Conservation (phyloP, 92 coral and sea anemone species). For the Siderastrea radians region DNA sequence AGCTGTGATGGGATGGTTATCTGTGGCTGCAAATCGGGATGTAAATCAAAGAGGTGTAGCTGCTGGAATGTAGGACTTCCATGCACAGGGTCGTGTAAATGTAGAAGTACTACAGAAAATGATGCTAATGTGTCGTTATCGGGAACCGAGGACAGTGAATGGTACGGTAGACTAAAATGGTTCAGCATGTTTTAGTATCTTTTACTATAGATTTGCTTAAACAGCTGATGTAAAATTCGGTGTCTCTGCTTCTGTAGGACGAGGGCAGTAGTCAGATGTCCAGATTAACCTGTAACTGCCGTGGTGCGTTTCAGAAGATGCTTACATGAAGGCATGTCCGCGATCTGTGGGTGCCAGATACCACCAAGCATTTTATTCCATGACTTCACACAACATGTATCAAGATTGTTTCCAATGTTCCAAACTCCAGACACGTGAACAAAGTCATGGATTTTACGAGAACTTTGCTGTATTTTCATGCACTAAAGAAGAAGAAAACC, state of each 20-base stretch:
- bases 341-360: background rate
- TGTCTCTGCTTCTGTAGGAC: background rate
- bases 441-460: background rate
- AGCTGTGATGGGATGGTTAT: slow-evolving; percentile 28
- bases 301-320: background rate
- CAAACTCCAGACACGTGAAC: background rate
- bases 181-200: background rate
- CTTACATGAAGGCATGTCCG: background rate
- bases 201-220: background rate
- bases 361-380: too few species aligned
- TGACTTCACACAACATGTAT: background rate
- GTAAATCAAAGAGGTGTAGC: slow-evolving; percentile 15
- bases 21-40: slow-evolving; percentile 18
- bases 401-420: background rate
- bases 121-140: background rate
- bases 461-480: too few species aligned
- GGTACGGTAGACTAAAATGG: background rate
- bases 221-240: slow-evolving; percentile 11
- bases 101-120: slow-evolving; percentile 5
- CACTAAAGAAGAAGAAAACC: too few species aligned
- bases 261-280: background rate
- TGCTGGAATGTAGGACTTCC: too few species aligned
- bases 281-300: slow-evolving; percentile 1
- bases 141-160: slow-evolving; percentile 11
- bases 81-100: slow-evolving; percentile 11